Conservation (phyloP, 2,888 invertebrate species). For the Odontocolon sp. region DNA sequence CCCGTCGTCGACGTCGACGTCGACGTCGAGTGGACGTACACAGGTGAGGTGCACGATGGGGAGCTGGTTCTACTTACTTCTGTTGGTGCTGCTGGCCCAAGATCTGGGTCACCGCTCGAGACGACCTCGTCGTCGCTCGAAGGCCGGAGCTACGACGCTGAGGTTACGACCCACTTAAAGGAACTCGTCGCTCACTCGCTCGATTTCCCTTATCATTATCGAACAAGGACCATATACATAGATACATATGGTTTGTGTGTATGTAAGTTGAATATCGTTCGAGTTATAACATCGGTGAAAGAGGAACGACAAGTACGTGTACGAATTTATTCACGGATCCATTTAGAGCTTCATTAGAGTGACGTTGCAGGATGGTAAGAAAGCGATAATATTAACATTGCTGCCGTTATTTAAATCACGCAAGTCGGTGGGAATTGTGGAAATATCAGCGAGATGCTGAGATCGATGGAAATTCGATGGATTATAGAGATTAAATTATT, state of each 20-base stretch:
- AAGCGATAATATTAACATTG: too few species aligned
- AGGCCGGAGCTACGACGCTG: slow-evolving; percentile 72
- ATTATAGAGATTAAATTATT: too few species aligned
- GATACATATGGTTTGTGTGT: too few species aligned
- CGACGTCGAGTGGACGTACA: slow-evolving; percentile 40
- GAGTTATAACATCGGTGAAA: not conserved
- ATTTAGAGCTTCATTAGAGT: not conserved
- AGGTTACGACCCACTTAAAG: slow-evolving; percentile 77
- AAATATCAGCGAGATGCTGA: not conserved
- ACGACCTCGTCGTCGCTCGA: slow-evolving; percentile 72
- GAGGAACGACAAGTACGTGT: not conserved
- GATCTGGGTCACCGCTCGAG: slow-evolving; percentile 76
- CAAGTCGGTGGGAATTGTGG: not conserved
- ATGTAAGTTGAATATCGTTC: not conserved
- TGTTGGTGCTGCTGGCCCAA: slow-evolving; percentile 46
- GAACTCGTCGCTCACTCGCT: slow-evolving; percentile 64
- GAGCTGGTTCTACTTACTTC: slow-evolving; percentile 28
- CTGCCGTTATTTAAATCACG: too few species aligned
- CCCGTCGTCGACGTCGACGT: slow-evolving; percentile 37
- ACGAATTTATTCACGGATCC: not conserved
- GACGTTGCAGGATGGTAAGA: too few species aligned
- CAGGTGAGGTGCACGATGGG: slow-evolving; percentile 57
- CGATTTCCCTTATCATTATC: slow-evolving; percentile 64
- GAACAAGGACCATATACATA: slow-evolving; percentile 28
- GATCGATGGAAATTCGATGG: not conserved